Evolutionary conservation across 2,888 invertebrate genomes (phyloP), one percentile per base, ranked within the genome.

Genomic region (Gnatocerus cornutus): DNA sequence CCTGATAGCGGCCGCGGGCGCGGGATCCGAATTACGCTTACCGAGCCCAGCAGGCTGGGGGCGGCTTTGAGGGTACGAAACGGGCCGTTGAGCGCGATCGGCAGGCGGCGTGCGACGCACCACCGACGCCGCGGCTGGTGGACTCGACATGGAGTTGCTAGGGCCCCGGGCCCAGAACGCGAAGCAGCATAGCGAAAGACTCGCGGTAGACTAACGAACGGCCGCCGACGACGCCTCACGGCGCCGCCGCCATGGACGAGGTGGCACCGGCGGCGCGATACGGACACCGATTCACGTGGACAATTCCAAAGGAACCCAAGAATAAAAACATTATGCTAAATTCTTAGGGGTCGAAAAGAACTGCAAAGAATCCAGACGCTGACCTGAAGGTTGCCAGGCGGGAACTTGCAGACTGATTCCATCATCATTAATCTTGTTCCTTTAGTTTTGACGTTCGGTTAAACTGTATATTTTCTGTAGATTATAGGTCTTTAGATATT

Each of bases 121-220:
- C 85, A 56, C 85, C 82, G 76, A 74, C 77, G 73, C 74, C 85
- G 56, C 85, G 73, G 62, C 85, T 86, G 46, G 84, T 80, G 75
- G 83, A 80, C 43, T 82, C 83, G 70, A 86, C 85, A 73, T 79
- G 81, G 70, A 77, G 78, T 30, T 79, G 75, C 72, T 86, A 85
- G 9, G 82, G 85, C 85, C 86, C 85, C 83, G 64, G 74, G 75
- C 73, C 76, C 75, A 77, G 69, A 66, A 73, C 75, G 81, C 84
- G 77, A 85, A 84, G 84, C 86, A 83, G 76, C 87, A 81, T 80
- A 82, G 78, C 83, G 83, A 80, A 74, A 79, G 74, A 84, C 86
- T 78, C 87, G 87, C 84, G 78, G 79, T 77, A 77, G 77, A 77
- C 85, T 88, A 79, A 78, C 86, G 66, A 76, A 73, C 45, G 64